phyloP scores from a whole-genome alignment of 2,888 invertebrate genomes.

The Rhagium mordax region DNA sequence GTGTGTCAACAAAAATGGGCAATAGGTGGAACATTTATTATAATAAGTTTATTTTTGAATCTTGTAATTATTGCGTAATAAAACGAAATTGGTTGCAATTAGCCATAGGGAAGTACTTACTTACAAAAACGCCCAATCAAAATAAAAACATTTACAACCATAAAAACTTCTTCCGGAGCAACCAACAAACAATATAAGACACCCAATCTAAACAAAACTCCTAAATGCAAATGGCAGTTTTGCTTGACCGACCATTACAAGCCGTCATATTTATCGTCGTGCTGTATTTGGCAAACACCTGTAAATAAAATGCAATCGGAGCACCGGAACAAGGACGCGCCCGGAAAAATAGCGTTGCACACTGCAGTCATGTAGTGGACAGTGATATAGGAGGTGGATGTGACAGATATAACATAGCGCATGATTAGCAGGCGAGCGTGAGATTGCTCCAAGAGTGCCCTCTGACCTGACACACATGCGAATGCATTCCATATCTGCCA shows the following conservation, averaged over 20 bases:
- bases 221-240: not conserved
- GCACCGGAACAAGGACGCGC: slow-evolving; percentile 45
- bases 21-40: no score
- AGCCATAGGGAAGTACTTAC: no score
- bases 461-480: slow-evolving; percentile 63
- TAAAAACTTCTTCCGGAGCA: no score
- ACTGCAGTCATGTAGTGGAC: slow-evolving; percentile 46
- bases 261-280: not conserved
- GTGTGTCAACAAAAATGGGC: no score
- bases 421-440: slow-evolving; percentile 59
- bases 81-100: no score
- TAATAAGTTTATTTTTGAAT: no score
- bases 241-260: not conserved
- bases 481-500: slow-evolving; percentile 57
- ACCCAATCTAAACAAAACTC: no score
- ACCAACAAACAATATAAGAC: no score
- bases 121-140: no score
- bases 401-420: slow-evolving; percentile 58
- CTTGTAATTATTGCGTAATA: no score
- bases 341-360: slow-evolving; percentile 39
- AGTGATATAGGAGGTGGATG: slow-evolving; percentile 52
- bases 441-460: slow-evolving; percentile 58
- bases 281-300: slow-evolving; percentile 7
- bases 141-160: no score
- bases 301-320: slow-evolving; percentile 33